A percentile compares a stretch with the other conserved stretches of the same genome.
phyloP scores from a whole-genome alignment of 2,888 invertebrate genomes.

The Tetramorium bicarinatum region DNA sequence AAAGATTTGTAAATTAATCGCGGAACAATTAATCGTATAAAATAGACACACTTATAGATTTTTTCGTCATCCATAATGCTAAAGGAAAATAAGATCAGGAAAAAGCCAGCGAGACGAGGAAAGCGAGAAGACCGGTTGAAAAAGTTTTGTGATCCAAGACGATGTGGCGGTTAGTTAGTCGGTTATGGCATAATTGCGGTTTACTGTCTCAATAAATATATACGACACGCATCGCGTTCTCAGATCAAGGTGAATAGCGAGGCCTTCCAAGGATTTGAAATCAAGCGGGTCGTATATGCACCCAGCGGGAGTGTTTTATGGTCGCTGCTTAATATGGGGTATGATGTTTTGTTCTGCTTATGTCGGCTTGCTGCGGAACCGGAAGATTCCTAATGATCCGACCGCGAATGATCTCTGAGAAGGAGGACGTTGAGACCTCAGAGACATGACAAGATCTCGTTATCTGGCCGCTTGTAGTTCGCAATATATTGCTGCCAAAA shows the following conservation, averaged over 20 bases:
- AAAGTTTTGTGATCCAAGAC: constrained; percentile 58
- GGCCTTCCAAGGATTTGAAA: constrained; percentile 82
- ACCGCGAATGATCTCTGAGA: constrained; percentile 23
- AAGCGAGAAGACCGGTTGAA: constrained; percentile 40
- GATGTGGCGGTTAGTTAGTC: constrained; percentile 81
- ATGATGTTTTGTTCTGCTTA: constrained; percentile 73
- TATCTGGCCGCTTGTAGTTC: constrained; percentile 16
- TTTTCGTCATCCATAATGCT: background rate
- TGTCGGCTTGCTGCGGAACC: constrained; percentile 75
- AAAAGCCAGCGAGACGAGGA: background rate
- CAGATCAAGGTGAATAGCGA: constrained; percentile 60
- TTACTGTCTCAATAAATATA: constrained; percentile 85
- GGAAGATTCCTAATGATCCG: constrained; percentile 77
- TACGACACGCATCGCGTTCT: constrained; percentile 75
- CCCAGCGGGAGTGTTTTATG: constrained; percentile 74
- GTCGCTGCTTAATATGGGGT: constrained; percentile 79
- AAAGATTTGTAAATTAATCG: background rate
- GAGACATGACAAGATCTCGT: constrained; percentile 57
- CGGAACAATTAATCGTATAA: background rate
- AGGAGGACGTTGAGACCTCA: constrained; percentile 25
- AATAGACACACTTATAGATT: background rate
- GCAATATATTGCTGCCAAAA: constrained; percentile 34
- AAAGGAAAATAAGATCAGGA: constrained; percentile 13
- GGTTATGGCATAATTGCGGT: constrained; percentile 83
- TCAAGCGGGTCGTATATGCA: constrained; percentile 73